Evolutionary conservation across 2,888 invertebrate genomes (phyloP).

Genomic region (Cataglyphis albicans): DNA sequence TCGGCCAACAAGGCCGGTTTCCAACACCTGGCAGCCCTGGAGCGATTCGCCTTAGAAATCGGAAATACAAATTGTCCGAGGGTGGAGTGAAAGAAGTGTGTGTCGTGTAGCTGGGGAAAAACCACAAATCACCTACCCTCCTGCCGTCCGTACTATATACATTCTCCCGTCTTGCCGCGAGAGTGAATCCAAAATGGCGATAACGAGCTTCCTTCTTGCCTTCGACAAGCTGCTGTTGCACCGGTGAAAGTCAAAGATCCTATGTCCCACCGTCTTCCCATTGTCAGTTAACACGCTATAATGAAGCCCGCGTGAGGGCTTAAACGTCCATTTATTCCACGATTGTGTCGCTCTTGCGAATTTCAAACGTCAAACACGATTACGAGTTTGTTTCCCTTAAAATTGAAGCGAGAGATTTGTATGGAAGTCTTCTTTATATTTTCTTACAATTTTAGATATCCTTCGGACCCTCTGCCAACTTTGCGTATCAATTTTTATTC

Average conservation of each 20-base stretch:
- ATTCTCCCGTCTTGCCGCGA: constrained; percentile 58
- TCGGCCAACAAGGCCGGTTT: constrained; percentile 62
- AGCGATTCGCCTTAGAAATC: constrained; percentile 75
- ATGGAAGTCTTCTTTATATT: background rate
- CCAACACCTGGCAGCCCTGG: constrained; percentile 73
- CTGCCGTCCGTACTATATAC: constrained; percentile 43
- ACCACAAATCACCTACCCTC: constrained; percentile 77
- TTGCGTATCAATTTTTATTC: background rate
- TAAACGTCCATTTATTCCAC: constrained; percentile 2
- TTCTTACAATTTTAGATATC: background rate
- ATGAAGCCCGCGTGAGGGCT: constrained; percentile 14
- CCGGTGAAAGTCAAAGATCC: constrained; percentile 60
- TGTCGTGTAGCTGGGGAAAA: constrained; percentile 65
- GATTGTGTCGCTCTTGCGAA: background rate
- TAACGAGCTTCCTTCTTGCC: constrained; percentile 77
- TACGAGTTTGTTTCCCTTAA: background rate
- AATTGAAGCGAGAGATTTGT: background rate
- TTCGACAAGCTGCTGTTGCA: constrained; percentile 58
- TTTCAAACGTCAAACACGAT: background rate
- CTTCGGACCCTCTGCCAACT: background rate
- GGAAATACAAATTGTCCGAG: constrained; percentile 81
- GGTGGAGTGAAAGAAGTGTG: constrained; percentile 69
- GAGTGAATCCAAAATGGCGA: constrained; percentile 79
- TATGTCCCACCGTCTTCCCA: constrained; percentile 32
- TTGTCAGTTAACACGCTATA: constrained; percentile 43